These are phyloP conservation scores for Eremobia ochroleuca DNA, from an alignment of 2,888 invertebrate genomes.

Conservation along the genomic window DNA sequence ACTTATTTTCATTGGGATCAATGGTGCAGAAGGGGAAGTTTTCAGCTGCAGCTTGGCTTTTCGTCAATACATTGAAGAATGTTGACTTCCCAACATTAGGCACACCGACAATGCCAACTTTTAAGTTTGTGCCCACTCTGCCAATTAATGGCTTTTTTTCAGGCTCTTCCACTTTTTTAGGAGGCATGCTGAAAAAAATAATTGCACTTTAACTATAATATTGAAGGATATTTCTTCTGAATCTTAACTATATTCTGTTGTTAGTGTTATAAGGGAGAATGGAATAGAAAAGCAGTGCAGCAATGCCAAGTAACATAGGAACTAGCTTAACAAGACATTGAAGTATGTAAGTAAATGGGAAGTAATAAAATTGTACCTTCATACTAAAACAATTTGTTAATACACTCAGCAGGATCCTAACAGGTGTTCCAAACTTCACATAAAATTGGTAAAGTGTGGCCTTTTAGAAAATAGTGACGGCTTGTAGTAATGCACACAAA, in stretches of 20 bases:
- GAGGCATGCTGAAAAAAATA: slow-evolving; percentile 92
- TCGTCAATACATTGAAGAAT: slow-evolving; percentile 99
- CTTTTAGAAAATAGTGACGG: not conserved
- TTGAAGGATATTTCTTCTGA: not conserved
- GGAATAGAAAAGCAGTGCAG: not conserved
- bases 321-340: not conserved
- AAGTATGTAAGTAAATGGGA: not conserved
- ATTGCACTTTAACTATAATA: not conserved
- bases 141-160: slow-evolving; percentile 98
- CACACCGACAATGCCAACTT: slow-evolving; percentile 98
- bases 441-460: not conserved
- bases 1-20: slow-evolving; percentile 99
- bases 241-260: not conserved
- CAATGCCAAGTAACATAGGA: not conserved
- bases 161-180: slow-evolving; percentile 97
- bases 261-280: not conserved
- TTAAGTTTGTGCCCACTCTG: slow-evolving; percentile 98
- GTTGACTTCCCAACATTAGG: slow-evolving; percentile 99
- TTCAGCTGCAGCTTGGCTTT: slow-evolving; percentile 99
- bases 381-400: not conserved
- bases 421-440: not conserved
- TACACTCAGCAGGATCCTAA: not conserved
- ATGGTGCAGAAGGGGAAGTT: slow-evolving; percentile 99
- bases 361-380: not conserved
- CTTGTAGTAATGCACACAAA: not conserved